These are phyloP conservation scores for Ferrisia virgata DNA, from an alignment of 2,888 invertebrate species.

Conservation along the genomic window DNA sequence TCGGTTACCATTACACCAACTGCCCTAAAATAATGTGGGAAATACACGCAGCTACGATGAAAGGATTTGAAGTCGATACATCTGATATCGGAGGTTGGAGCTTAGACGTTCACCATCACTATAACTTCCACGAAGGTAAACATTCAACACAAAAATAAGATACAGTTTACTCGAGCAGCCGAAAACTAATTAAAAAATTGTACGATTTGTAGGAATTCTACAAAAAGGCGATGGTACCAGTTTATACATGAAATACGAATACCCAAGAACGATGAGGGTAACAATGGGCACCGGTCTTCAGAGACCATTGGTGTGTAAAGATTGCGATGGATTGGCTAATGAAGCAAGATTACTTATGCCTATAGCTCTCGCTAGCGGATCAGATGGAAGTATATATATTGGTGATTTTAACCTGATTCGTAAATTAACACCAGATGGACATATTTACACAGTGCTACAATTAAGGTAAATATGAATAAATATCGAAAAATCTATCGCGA, in stretches of 20 bases:
- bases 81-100: slow-evolving; percentile 98
- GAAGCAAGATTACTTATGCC: slow-evolving; percentile 87
- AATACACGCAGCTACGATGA: slow-evolving; percentile 86
- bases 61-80: slow-evolving; percentile 94
- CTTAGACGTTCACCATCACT: slow-evolving; percentile 95
- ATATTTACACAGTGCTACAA: slow-evolving; percentile 83
- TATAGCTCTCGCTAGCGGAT: slow-evolving; percentile 88
- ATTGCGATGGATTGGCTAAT: slow-evolving; percentile 80
- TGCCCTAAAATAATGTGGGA: slow-evolving; percentile 91
- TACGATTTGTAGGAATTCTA: slow-evolving; percentile 65
- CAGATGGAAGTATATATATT: slow-evolving; percentile 94
- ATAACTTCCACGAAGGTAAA: slow-evolving; percentile 91
- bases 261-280: slow-evolving; percentile 84
- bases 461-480: slow-evolving; percentile 73
- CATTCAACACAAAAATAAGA: not conserved
- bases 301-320: slow-evolving; percentile 79
- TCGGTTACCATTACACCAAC: slow-evolving; percentile 90
- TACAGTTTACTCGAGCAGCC: not conserved
- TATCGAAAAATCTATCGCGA: no score
- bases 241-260: slow-evolving; percentile 81
- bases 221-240: slow-evolving; percentile 97
- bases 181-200: not conserved
- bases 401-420: slow-evolving; percentile 95
- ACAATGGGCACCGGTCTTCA: slow-evolving; percentile 90
- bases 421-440: slow-evolving; percentile 83